phyloP scores from a whole-genome alignment of 2,888 invertebrate species.

The Elegia similella region DNA sequence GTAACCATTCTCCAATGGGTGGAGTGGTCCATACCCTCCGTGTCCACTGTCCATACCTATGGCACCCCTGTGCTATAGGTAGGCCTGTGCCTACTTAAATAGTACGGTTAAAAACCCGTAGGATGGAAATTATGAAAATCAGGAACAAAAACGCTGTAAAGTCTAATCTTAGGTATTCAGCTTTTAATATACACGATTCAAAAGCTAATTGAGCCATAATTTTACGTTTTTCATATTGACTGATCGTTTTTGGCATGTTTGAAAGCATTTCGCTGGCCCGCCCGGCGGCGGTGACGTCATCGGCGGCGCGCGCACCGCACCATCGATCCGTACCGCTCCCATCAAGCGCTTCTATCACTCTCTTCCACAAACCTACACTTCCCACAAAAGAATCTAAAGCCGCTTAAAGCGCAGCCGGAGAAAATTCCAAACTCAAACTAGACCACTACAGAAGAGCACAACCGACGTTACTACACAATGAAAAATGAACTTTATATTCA shows the following conservation, averaged over 20 bases:
- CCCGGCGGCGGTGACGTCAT: conserved; percentile 72
- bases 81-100: too few relatives aligned
- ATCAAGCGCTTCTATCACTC: conserved; percentile 53
- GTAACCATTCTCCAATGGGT: too few relatives aligned
- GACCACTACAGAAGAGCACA: conserved; percentile 42
- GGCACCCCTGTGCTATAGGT: too few relatives aligned
- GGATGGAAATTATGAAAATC: too few relatives aligned
- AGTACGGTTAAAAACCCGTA: too few relatives aligned
- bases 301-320: conserved; percentile 65
- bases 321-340: conserved; percentile 64
- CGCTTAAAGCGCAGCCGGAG: conserved; percentile 50
- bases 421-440: conserved; percentile 28
- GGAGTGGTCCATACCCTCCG: too few relatives aligned
- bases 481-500: conserved; percentile 34
- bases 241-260: conserved; percentile 38
- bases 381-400: conserved; percentile 25
- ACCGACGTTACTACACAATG: conserved; percentile 31
- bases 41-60: too few relatives aligned
- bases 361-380: conserved; percentile 6
- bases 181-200: too few relatives aligned
- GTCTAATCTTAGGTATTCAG: too few relatives aligned
- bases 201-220: neutral
- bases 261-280: conserved; percentile 56
- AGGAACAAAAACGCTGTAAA: too few relatives aligned
- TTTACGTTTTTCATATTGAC: conserved; percentile 28